Evolutionary conservation across 1,140 invertebrate genomes (phyloP).

Genomic region (Laodelphax striatellus): DNA sequence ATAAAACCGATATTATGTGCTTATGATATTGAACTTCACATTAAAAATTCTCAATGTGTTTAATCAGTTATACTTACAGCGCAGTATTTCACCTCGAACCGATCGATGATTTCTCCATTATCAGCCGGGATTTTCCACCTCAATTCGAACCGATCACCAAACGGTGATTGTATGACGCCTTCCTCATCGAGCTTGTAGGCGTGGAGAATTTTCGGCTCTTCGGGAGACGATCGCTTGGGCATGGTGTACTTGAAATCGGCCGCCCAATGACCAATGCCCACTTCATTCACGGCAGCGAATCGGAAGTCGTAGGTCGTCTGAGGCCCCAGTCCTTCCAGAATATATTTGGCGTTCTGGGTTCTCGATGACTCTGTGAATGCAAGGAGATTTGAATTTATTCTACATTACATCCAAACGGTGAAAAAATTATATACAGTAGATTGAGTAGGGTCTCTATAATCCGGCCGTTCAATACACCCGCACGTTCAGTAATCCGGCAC

Average conservation of each 20-base stretch:
- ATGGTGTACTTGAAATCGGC: constrained; percentile 40
- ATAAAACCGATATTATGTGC: no score
- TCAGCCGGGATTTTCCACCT: constrained; percentile 71
- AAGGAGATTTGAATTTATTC: background rate
- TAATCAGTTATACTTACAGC: constrained; percentile 42
- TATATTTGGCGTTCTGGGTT: constrained; percentile 35
- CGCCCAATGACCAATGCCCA: constrained; percentile 64
- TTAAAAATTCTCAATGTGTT: no score
- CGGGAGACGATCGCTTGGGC: constrained; percentile 42
- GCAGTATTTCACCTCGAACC: constrained; percentile 70
- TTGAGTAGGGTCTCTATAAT: no score
- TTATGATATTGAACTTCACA: no score
- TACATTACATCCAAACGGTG: no score
- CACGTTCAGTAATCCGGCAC: no score
- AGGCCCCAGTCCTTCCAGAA: constrained; percentile 67
- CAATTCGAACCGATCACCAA: constrained; percentile 63
- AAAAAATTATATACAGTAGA: no score
- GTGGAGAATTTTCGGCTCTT: constrained; percentile 41
- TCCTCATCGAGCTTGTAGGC: constrained; percentile 24
- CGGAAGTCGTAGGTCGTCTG: constrained; percentile 71
- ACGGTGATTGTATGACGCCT: constrained; percentile 36
- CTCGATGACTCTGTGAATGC: constrained; percentile 27
- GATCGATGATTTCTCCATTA: constrained; percentile 78
- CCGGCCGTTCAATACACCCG: no score
- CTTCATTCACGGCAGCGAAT: constrained; percentile 73